Percentiles rank a stretch among this genome's conserved stretches.
phyloP scores from a whole-genome alignment of 53 echinoderm and acorn worm species.

The Henricia sp. region DNA sequence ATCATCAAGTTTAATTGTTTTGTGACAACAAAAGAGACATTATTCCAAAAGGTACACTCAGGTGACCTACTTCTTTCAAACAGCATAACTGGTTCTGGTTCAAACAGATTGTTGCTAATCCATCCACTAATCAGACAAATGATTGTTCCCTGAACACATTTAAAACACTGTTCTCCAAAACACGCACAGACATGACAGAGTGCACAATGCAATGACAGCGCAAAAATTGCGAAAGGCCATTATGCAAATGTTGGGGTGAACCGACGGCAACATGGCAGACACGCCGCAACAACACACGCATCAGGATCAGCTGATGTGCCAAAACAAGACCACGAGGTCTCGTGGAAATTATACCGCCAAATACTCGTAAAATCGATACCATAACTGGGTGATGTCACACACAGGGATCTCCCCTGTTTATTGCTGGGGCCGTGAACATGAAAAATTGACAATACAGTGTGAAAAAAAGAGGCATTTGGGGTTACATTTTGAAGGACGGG shows the following conservation, averaged over 20 bases:
- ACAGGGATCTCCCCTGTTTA: neutral
- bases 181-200: no score
- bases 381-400: slow-evolving; percentile 25
- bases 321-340: slow-evolving; percentile 68
- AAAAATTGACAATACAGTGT: neutral
- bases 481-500: neutral
- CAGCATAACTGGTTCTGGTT: no score
- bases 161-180: no score
- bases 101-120: no score
- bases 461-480: neutral
- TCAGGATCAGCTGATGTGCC: slow-evolving; percentile 70
- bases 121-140: no score
- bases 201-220: neutral
- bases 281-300: neutral
- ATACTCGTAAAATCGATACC: neutral
- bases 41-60: no score
- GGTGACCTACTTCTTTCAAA: no score
- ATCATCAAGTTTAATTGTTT: no score
- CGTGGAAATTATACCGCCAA: neutral
- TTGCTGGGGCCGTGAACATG: neutral
- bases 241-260: slow-evolving; percentile 63
- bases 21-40: no score
- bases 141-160: no score
- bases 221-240: slow-evolving; percentile 16
- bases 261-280: neutral